Conservation (phyloP, 1,140 invertebrate genomes). For the Patella vulgata region DNA sequence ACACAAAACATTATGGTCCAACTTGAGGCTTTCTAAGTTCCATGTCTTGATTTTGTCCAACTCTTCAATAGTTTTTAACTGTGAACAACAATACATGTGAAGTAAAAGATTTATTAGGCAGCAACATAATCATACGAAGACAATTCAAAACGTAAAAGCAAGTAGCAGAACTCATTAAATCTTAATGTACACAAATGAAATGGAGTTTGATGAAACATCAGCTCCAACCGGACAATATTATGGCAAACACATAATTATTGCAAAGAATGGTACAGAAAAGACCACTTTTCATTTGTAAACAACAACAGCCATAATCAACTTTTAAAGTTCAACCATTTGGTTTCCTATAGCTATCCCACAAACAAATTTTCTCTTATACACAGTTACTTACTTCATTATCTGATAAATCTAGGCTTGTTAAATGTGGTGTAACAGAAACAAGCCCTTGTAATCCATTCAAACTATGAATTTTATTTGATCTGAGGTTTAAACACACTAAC, state of each 20-base stretch:
- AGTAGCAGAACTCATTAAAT: background rate
- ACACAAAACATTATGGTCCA: slow-evolving; percentile 85
- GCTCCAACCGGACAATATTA: too few relatives aligned
- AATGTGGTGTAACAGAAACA: slow-evolving; percentile 74
- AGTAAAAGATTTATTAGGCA: background rate
- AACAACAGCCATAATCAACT: background rate
- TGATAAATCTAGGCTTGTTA: slow-evolving; percentile 83
- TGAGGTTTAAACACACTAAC: slow-evolving; percentile 82
- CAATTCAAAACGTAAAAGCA: background rate
- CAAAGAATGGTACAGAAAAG: too few relatives aligned
- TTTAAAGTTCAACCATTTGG: background rate
- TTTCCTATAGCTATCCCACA: background rate
- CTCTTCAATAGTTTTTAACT: slow-evolving; percentile 78
- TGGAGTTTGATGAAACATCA: too few relatives aligned
- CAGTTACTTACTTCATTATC: slow-evolving; percentile 86
- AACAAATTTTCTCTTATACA: too few relatives aligned
- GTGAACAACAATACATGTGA: slow-evolving; percentile 32
- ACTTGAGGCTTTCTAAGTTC: slow-evolving; percentile 77
- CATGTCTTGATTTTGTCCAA: slow-evolving; percentile 78
- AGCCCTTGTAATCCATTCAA: slow-evolving; percentile 76
- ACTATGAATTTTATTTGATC: slow-evolving; percentile 80
- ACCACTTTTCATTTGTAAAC: too few relatives aligned
- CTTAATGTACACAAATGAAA: background rate
- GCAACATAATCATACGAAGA: background rate
- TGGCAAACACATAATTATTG: too few relatives aligned